phyloP scores from a whole-genome alignment of 2,797 vertebrate species.

The Smutsia temminckii region DNA sequence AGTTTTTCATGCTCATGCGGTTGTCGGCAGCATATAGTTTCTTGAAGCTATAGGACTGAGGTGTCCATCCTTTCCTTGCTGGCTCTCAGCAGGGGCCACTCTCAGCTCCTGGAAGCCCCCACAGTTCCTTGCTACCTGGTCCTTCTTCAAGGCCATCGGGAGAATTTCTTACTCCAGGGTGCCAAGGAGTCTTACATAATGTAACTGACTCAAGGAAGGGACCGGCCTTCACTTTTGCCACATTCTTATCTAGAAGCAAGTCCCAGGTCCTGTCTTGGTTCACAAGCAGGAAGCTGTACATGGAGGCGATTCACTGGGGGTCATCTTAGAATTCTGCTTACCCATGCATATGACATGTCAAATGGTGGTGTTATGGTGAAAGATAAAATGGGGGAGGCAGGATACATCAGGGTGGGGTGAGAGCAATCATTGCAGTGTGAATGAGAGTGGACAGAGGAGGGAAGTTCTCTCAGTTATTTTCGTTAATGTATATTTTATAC shows the following conservation, averaged over 20 bases:
- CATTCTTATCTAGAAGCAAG: not conserved
- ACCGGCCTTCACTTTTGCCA: not conserved
- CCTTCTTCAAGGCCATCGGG: not conserved
- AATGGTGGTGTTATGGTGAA: not conserved
- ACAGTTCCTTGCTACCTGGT: not conserved
- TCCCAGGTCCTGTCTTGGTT: not conserved
- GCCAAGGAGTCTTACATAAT: not conserved
- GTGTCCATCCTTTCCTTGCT: not conserved
- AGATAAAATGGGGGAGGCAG: not conserved
- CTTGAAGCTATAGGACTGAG: not conserved
- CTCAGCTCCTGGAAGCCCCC: not conserved
- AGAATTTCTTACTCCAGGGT: not conserved
- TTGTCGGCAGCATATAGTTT: not conserved
- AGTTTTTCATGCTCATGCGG: fast-evolving
- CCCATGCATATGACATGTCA: not conserved
- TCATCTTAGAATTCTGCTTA: not conserved
- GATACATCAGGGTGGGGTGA: fast-evolving
- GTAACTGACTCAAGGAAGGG: not conserved
- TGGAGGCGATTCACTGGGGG: not conserved
- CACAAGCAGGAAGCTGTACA: not conserved
- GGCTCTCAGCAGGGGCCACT: not conserved
- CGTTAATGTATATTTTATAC: not conserved
- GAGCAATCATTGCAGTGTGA: not conserved
- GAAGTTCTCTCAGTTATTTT: not conserved
- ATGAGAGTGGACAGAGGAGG: not conserved